Conservation (phyloP, 1,140 invertebrate genomes). For the Drosophila serrata region DNA sequence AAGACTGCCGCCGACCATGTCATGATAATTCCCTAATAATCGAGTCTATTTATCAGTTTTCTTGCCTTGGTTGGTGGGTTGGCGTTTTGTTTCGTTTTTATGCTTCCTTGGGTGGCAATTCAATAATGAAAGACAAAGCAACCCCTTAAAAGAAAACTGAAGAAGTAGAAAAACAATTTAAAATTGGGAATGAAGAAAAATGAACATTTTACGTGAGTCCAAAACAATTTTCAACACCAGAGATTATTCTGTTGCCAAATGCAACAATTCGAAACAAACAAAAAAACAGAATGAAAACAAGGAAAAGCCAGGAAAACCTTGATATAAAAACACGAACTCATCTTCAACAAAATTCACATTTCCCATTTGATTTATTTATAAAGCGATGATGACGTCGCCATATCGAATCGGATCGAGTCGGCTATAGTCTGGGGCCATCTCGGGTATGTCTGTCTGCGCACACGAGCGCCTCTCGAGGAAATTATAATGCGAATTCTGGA, state of each 20-base stretch:
- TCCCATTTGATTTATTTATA: conserved; percentile 58
- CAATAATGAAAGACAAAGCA: conserved; percentile 47
- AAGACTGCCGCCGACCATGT: conserved; percentile 13
- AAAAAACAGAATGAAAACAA: neutral
- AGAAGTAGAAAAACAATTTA: conserved; percentile 52
- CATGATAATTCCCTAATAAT: conserved; percentile 58
- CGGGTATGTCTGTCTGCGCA: conserved; percentile 26
- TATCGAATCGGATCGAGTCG: conserved; percentile 15
- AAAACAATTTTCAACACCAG: conserved; percentile 4
- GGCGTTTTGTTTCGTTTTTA: neutral
- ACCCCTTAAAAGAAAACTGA: neutral
- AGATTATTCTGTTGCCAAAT: conserved; percentile 14
- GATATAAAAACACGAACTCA: conserved; percentile 18
- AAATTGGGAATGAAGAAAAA: conserved; percentile 62
- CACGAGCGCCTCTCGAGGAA: conserved; percentile 32
- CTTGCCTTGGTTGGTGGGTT: conserved; percentile 10
- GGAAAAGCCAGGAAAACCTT: conserved; percentile 7
- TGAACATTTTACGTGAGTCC: conserved; percentile 60
- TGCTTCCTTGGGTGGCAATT: conserved; percentile 23
- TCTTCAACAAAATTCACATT: conserved; percentile 22
- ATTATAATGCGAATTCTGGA: conserved; percentile 8
- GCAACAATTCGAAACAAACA: conserved; percentile 21
- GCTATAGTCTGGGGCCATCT: conserved; percentile 25
- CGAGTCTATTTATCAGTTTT: conserved; percentile 49
- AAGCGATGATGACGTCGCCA: conserved; percentile 52